Conservation (phyloP, 2,888 invertebrate species). For the Oscheius sp. region DNA sequence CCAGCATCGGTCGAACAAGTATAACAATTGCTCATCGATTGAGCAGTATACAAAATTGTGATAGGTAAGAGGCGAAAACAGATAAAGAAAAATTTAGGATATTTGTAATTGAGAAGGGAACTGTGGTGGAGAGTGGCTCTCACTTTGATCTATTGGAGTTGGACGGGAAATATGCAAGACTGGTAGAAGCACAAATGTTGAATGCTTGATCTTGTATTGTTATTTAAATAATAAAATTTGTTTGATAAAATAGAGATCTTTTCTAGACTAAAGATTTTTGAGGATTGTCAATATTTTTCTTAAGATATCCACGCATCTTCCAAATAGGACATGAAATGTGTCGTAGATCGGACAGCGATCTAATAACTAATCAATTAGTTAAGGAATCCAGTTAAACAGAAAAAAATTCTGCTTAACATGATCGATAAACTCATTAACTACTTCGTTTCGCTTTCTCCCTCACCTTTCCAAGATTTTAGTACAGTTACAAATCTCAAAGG, state of each 20-base stretch:
- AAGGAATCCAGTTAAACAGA: too few species aligned
- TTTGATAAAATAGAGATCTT: neutral
- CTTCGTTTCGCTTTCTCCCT: too few species aligned
- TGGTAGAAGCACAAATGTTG: conserved; percentile 30
- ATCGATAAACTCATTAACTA: too few species aligned
- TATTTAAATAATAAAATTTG: neutral
- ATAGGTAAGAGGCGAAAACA: conserved; percentile 31
- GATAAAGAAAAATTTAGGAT: conserved; percentile 32
- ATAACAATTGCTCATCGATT: conserved; percentile 45
- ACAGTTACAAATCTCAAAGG: too few species aligned
- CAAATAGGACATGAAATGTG: too few species aligned
- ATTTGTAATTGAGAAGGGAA: conserved; percentile 41
- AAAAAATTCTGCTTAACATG: too few species aligned
- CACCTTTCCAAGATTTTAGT: too few species aligned
- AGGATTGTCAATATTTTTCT: too few species aligned
- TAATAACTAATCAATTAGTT: too few species aligned
- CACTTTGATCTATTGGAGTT: conserved; percentile 44
- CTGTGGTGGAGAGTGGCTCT: conserved; percentile 43
- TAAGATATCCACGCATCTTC: too few species aligned
- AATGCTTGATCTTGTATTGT: neutral
- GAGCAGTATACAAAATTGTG: conserved; percentile 34
- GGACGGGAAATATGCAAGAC: conserved; percentile 46
- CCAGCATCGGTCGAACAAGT: conserved; percentile 43
- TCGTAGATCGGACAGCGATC: too few species aligned
- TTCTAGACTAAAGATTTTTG: too few species aligned